Evolutionary conservation across 1,140 invertebrate genomes (phyloP).

Genomic region (Sinella curviseta): DNA sequence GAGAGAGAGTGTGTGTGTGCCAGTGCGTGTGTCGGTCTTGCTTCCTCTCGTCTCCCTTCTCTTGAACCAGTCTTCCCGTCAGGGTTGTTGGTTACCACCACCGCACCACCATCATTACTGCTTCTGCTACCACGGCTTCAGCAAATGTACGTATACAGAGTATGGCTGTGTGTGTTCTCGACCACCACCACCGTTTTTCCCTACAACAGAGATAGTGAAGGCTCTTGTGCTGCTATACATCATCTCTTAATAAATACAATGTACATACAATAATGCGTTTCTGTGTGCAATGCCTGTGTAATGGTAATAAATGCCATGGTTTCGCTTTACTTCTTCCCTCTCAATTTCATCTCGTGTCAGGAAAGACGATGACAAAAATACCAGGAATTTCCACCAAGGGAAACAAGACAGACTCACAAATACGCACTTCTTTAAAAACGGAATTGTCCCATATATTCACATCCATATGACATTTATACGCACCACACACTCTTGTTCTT

Average conservation of each 20-base stretch:
- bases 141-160: neutral
- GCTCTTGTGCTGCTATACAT: neutral
- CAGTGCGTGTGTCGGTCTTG: slow-evolving; percentile 19
- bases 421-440: slow-evolving; percentile 14
- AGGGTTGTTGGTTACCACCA: neutral
- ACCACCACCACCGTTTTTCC: neutral
- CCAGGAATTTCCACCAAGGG: neutral
- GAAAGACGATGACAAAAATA: neutral
- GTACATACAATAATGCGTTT: too few relatives aligned
- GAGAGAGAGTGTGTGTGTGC: neutral
- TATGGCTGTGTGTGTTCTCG: slow-evolving; percentile 16
- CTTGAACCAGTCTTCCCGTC: neutral
- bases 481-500: neutral
- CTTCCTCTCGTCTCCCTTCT: neutral
- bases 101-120: neutral
- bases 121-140: neutral
- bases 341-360: slow-evolving; percentile 3
- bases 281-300: too few relatives aligned
- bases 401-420: neutral
- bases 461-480: slow-evolving; percentile 34
- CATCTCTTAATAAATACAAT: too few relatives aligned
- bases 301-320: too few relatives aligned
- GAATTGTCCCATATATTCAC: slow-evolving; percentile 37
- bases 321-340: neutral
- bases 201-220: neutral